Base-by-base conservation (phyloP, 2,888 invertebrate genomes). In the Thyatira batis region DNA sequence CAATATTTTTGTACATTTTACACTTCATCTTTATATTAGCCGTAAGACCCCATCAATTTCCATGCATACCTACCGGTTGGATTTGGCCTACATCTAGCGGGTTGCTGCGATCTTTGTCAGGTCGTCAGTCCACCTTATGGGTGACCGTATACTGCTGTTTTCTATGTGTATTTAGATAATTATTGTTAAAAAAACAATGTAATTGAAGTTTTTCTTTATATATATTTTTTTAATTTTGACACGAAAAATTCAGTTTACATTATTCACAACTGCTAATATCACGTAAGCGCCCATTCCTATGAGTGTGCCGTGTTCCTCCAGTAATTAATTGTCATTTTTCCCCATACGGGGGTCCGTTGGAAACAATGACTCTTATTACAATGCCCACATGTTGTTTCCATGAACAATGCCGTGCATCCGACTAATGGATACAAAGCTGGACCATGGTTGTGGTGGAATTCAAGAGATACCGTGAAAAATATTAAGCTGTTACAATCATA, bases 371-470 rank as follows among this genome's bases (percentile, higher is more conserved):
- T 53, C 56, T 60, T 61, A 68, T 60, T 78, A 72, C 74, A 78
- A 83, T 82, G 77, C 76, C 78, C 84, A 84, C 82, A 83, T 81
- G 85, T 84, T 85, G 84, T 81, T 80, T 68, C 69, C 67, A 64
- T 69, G 74, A 78, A 85, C 84, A 85, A 85, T 84, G 72, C 76
- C 68, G 64, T 61, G 74, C 84, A 76, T 79, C 73, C 71, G 70
- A 75, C 78, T 84, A 86, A 86, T 85, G 85, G 83, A 81, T 74
- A 65, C 56, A 63, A 67, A 73, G 73, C 78, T 64, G 84, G 84
- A 83, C 84, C 59, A 50, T 62, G 49, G 56, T 4, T 9, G 21
- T 69, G 69, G 71, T 2, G 0, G 13, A 65, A 62, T 57, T 11
- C 21, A 50, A 10, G 45, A 58, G 53, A 39, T 13, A 1, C 0